phyloP scores from a whole-genome alignment of 1,140 invertebrate species.

The Drosophila oshimai region DNA sequence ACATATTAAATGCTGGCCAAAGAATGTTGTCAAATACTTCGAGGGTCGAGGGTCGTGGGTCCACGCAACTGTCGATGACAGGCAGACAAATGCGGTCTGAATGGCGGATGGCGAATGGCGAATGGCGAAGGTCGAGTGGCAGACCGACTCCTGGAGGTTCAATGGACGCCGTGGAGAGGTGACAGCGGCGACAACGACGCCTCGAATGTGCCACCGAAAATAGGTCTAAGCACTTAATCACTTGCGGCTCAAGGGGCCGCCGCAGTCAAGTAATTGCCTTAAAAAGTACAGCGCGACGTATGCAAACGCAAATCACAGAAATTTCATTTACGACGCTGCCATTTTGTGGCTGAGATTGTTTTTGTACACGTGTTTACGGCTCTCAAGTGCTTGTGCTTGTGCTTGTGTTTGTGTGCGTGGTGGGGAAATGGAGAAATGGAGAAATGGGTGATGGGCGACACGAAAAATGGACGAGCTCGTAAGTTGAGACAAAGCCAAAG shows the following conservation, averaged over 20 bases:
- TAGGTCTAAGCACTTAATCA: slow-evolving; percentile 72
- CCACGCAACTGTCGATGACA: slow-evolving; percentile 32
- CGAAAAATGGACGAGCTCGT: slow-evolving; percentile 42
- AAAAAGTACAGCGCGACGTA: slow-evolving; percentile 44
- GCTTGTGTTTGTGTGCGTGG: background rate
- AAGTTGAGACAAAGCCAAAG: slow-evolving; percentile 50
- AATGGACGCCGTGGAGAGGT: slow-evolving; percentile 9
- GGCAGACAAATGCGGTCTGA: slow-evolving; percentile 5
- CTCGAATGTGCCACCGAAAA: slow-evolving; percentile 47
- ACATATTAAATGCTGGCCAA: slow-evolving; percentile 25
- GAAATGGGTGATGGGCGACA: background rate
- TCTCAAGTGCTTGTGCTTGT: slow-evolving; percentile 1
- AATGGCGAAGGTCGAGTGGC: slow-evolving; percentile 54
- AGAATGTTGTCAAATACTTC: slow-evolving; percentile 19
- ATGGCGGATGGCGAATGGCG: slow-evolving; percentile 10
- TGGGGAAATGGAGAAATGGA: background rate
- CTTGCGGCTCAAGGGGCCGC: slow-evolving; percentile 33
- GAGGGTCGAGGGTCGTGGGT: background rate
- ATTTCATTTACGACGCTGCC: slow-evolving; percentile 43
- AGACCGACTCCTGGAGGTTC: slow-evolving; percentile 5
- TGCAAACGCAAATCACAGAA: slow-evolving; percentile 60
- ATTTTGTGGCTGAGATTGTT: slow-evolving; percentile 21
- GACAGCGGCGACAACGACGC: slow-evolving; percentile 20
- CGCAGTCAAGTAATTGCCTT: slow-evolving; percentile 66
- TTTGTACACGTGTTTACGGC: slow-evolving; percentile 25